A percentile compares a stretch with the other conserved stretches of the same genome.
These are phyloP conservation scores for Chionodraco myersi DNA, from an alignment of 2,113 vertebrate species.

Conservation along the genomic window DNA sequence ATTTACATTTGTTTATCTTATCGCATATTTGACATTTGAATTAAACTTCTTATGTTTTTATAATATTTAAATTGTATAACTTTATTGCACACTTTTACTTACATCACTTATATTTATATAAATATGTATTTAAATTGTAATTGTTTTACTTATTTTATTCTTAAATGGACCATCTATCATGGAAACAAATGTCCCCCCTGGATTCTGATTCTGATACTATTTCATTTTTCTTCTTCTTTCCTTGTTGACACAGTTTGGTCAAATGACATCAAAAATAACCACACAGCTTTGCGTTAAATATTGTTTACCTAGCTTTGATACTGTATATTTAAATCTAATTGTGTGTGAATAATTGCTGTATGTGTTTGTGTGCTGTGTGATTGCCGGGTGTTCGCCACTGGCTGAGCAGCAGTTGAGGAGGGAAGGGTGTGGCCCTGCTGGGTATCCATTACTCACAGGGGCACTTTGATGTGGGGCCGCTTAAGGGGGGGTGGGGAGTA, in stretches of 20 bases:
- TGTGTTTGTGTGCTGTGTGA: slow-evolving; percentile 44
- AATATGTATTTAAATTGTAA: too few species aligned
- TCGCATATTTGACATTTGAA: too few species aligned
- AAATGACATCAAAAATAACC: slow-evolving; percentile 26
- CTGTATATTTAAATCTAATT: slow-evolving; percentile 58
- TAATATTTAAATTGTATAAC: too few species aligned
- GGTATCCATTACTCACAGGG: slow-evolving; percentile 80
- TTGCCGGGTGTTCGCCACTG: slow-evolving; percentile 45
- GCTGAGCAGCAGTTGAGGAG: slow-evolving; percentile 64
- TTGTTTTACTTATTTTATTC: too few species aligned
- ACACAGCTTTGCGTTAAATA: slow-evolving; percentile 35
- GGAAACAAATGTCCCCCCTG: too few species aligned
- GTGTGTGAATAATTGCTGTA: slow-evolving; percentile 49
- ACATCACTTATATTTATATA: too few species aligned
- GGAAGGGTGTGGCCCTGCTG: slow-evolving; percentile 76
- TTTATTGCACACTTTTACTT: too few species aligned
- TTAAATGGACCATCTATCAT: too few species aligned
- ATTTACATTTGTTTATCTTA: too few species aligned
- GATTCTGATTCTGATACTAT: too few species aligned
- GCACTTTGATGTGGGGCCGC: slow-evolving; percentile 79
- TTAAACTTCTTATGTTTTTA: too few species aligned
- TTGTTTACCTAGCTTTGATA: slow-evolving; percentile 42
- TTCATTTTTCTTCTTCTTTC: neutral
- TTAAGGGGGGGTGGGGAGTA: slow-evolving; percentile 27
- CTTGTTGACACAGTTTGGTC: neutral